phyloP scores from a whole-genome alignment of 2,113 vertebrate species.

The Tapirus terrestris region DNA sequence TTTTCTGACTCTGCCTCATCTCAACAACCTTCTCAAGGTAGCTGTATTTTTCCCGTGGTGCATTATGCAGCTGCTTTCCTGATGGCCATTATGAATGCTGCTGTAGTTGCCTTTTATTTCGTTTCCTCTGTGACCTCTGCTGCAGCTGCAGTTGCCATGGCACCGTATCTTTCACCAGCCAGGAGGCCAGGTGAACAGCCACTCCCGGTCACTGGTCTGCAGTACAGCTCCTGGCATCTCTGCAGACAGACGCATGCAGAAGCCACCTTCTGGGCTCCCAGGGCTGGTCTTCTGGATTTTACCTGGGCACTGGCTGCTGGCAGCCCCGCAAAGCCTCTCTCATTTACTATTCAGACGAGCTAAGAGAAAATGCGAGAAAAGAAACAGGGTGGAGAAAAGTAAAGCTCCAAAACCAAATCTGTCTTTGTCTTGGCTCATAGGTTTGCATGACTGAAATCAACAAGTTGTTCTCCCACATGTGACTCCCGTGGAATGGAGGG shows the following conservation, averaged over 20 bases:
- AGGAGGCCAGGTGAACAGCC: conserved; percentile 38
- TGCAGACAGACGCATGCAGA: neutral
- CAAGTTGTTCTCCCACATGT: neutral
- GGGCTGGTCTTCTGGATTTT: neutral
- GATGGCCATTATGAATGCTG: neutral
- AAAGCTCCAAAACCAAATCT: neutral
- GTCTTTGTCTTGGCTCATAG: neutral
- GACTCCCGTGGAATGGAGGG: fast-evolving
- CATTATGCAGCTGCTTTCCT: neutral
- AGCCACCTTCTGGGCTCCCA: neutral
- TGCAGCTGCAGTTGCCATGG: conserved; percentile 20
- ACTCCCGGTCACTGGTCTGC: fast-evolving
- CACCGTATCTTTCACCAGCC: neutral
- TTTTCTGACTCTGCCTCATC: fast-evolving
- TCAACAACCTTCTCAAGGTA: fast-evolving
- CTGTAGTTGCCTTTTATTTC: neutral
- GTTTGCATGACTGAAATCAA: neutral
- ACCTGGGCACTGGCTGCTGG: neutral
- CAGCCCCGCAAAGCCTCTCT: neutral
- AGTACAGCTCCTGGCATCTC: neutral
- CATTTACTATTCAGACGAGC: neutral
- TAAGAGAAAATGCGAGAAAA: too few species aligned
- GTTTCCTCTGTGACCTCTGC: neutral
- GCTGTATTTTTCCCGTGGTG: fast-evolving
- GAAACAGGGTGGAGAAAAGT: neutral